phyloP scores from a whole-genome alignment of 2,888 invertebrate species.

The Caenorhabditis virilis region DNA sequence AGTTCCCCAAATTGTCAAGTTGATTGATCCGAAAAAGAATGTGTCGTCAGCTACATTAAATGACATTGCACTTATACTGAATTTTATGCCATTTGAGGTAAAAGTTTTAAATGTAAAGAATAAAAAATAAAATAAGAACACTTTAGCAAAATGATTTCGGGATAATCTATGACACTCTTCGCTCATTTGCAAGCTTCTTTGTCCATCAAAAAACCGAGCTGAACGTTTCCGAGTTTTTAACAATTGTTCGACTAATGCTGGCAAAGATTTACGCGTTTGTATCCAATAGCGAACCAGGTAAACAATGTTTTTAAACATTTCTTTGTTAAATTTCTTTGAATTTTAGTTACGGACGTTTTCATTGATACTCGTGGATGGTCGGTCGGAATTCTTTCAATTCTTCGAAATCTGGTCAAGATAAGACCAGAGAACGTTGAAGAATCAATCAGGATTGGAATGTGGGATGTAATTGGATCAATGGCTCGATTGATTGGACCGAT shows the following conservation, averaged over 20 bases:
- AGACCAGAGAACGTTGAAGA: constrained; percentile 8
- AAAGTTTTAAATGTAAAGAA: constrained; percentile 6
- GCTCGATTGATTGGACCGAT: constrained; percentile 5
- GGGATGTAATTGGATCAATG: constrained; percentile 21
- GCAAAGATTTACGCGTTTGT: neutral
- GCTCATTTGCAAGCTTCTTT: constrained; percentile 7
- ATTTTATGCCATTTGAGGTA: neutral
- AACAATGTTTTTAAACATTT: neutral
- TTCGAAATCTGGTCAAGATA: constrained; percentile 13
- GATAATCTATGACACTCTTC: constrained; percentile 21
- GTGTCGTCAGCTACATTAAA: neutral
- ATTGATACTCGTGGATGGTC: constrained; percentile 22
- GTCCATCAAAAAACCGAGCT: constrained; percentile 8
- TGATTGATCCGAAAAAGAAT: neutral
- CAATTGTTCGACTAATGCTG: neutral
- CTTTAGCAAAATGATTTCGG: too few relatives aligned
- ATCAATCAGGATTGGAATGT: constrained; percentile 6
- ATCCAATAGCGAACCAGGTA: neutral
- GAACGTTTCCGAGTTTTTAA: constrained; percentile 1
- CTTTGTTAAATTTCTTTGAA: neutral
- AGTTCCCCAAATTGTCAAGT: neutral
- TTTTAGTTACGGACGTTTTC: neutral
- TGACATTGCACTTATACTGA: constrained; percentile 2
- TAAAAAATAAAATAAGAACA: too few relatives aligned
- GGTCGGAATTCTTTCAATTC: constrained; percentile 13